Percentiles rank a stretch among this genome's conserved stretches.
phyloP scores from a whole-genome alignment of 2,113 vertebrate species.

The Eurystomus gularis region DNA sequence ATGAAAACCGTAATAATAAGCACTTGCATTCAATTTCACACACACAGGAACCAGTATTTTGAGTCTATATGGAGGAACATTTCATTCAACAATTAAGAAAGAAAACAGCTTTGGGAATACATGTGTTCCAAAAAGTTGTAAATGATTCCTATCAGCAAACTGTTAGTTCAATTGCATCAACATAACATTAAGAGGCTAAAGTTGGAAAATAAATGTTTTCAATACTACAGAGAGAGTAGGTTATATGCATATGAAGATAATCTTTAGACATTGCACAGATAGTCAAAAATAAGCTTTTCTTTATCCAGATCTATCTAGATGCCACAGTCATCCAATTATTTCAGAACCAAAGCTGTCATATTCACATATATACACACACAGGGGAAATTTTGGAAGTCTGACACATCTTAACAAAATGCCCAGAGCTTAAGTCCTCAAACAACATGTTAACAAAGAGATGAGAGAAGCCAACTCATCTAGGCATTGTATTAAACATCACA shows the following conservation, averaged over 20 bases:
- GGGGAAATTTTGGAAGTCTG: background rate
- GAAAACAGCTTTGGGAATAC: background rate
- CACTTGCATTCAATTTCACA: background rate
- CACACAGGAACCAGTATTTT: background rate
- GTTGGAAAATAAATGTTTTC: background rate
- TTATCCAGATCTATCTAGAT: no score
- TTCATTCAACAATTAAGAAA: background rate
- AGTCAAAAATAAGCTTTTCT: no score
- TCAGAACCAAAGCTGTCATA: background rate
- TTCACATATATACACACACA: accelerated
- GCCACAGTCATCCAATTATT: background rate
- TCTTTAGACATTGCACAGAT: background rate
- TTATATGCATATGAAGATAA: accelerated
- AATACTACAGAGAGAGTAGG: background rate
- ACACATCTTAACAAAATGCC: accelerated
- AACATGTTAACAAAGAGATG: background rate
- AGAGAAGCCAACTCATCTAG: background rate
- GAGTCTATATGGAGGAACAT: background rate
- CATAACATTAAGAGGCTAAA: background rate
- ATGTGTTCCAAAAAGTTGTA: background rate
- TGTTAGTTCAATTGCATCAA: background rate
- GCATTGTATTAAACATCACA: background rate
- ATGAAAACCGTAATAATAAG: background rate
- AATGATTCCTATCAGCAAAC: background rate
- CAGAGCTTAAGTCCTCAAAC: background rate